A percentile compares a stretch with the other conserved stretches of the same genome.
Evolutionary conservation across 1,140 invertebrate genomes (phyloP).

Genomic region (Drosophila mayri): DNA sequence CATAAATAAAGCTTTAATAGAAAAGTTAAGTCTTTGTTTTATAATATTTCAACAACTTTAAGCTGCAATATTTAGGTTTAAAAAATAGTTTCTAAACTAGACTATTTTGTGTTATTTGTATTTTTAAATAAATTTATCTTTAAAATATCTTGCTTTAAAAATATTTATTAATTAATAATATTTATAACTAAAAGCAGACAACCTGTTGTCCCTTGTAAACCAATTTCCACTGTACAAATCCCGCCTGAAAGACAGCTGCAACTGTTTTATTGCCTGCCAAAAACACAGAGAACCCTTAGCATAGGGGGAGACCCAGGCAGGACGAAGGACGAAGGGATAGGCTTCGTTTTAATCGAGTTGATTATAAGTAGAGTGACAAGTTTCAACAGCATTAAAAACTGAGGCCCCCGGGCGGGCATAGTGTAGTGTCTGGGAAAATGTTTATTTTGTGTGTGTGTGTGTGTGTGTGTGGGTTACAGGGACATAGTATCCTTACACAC

Average conservation of each 20-base stretch:
- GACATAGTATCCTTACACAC: not conserved
- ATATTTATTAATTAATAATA: not conserved
- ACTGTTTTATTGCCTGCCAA: constrained; percentile 51
- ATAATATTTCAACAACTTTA: too few relatives aligned
- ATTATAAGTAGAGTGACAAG: constrained; percentile 52
- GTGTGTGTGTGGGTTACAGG: constrained; percentile 2
- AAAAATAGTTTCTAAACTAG: not conserved
- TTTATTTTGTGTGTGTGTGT: constrained; percentile 28
- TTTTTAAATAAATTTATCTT: not conserved
- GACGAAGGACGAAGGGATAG: constrained; percentile 16
- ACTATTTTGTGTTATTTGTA: not conserved
- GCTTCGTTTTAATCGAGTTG: constrained; percentile 50
- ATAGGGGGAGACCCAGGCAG: not conserved
- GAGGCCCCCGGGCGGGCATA: not conserved
- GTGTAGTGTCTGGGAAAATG: constrained; percentile 8
- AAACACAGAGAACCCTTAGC: constrained; percentile 20
- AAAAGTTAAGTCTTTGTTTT: not conserved
- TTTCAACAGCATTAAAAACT: constrained; percentile 46
- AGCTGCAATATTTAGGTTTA: not conserved
- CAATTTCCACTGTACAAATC: constrained; percentile 9
- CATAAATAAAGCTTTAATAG: not conserved
- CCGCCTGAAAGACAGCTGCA: constrained; percentile 6
- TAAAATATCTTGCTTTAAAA: not conserved
- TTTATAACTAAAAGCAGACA: not conserved
- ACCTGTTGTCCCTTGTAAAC: not conserved